Base-by-base conservation (phyloP, 2,113 vertebrate genomes). In the Rhea americana region DNA sequence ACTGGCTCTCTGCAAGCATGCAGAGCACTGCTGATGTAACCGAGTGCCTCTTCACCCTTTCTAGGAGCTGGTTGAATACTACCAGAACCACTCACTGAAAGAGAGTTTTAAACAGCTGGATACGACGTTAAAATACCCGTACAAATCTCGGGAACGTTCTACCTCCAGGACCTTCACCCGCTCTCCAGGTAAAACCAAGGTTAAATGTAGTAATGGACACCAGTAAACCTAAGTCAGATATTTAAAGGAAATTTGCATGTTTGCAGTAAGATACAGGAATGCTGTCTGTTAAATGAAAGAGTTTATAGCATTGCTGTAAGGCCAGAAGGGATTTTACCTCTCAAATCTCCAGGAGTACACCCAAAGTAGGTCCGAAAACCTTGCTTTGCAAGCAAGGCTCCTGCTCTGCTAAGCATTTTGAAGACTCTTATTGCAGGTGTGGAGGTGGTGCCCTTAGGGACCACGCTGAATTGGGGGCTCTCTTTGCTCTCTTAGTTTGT, bases 71-170 rank as follows among this genome's bases (percentile, higher is more conserved):
- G 99, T 99, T 2, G 99, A 99, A 82, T 99, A 99, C 87, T 99
- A 99, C 95, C 99, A 99, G 98, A 95, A 96, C 72, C 99, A 99
- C 96, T 99, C 99, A 0, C 97, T 99, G 90, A 99, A 99, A 96
- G 99, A 99, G 96, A 99, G 99, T 97, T 99, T 99, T 98, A 99
- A 99, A 95, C 98, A 99, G 94, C 96, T 99, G 96, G 99, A 99
- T 91, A 99, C 99, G 0, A 99, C 99, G 0, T 95, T 99, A 92
- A 98, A 98, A 77, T 98, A 98, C 55, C 99, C 99, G 13, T 99
- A 99, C 97, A 99, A 99, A 93, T 98, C 98, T 2, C 97, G 98
- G 95, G 99, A 99, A 71, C 98, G 98, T 4, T 96, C 98, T 1
- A 96, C 98, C 78, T 98, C 98, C 61, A 97, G 98, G 80, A 97